Evolutionary conservation across 1,140 invertebrate genomes (phyloP).

Genomic region (Hypsibius dujardini): DNA sequence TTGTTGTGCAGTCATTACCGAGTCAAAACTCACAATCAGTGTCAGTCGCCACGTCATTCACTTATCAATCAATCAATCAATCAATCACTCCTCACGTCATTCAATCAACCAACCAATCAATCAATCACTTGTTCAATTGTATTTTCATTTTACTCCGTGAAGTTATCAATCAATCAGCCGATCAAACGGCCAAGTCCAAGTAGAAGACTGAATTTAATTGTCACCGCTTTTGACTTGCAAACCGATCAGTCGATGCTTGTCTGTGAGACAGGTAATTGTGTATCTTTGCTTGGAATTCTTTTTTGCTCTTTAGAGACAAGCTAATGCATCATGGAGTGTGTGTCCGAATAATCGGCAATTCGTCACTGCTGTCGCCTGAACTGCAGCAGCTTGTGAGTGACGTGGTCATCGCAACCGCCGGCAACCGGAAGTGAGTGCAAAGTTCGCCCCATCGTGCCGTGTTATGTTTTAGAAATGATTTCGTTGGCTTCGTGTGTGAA

Average conservation of each 20-base stretch:
- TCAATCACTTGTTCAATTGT: constrained; percentile 13
- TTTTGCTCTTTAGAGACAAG: constrained; percentile 46
- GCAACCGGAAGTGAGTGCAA: constrained; percentile 48
- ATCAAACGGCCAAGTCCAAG: no score
- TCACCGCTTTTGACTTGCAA: no score
- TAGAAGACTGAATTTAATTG: no score
- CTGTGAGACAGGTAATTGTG: not conserved
- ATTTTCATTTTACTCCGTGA: no score
- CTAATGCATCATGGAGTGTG: constrained; percentile 66
- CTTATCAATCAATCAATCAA: not conserved
- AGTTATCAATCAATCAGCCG: no score
- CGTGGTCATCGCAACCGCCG: constrained; percentile 55
- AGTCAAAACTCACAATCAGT: no score
- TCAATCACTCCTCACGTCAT: constrained; percentile 2
- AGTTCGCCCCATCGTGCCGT: no score
- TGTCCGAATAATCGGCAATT: constrained; percentile 71
- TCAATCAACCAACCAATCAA: constrained; percentile 19
- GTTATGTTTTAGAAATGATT: constrained; percentile 2
- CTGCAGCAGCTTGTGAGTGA: constrained; percentile 55
- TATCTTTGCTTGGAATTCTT: constrained; percentile 21
- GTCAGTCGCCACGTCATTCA: no score
- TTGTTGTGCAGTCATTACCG: no score
- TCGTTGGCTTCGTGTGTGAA: not conserved
- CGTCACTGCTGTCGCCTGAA: constrained; percentile 57
- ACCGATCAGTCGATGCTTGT: no score